Evolutionary conservation across 2,113 vertebrate genomes (phyloP).

Genomic region (Eolophus roseicapilla): DNA sequence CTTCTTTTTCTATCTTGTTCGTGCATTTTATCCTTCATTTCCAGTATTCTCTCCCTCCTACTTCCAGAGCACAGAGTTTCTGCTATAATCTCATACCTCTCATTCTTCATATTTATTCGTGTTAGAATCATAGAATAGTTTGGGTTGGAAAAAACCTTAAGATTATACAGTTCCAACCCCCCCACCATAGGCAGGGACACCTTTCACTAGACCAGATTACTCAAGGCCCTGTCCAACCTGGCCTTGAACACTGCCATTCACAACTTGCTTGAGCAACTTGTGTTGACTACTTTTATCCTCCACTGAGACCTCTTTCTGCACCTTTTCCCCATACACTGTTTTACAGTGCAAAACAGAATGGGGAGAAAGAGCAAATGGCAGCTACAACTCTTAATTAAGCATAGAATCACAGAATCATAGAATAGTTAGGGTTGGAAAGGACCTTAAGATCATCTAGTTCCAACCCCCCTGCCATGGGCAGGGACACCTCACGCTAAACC

Average conservation of each 20-base stretch:
- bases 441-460: too few species aligned
- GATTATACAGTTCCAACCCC: background rate
- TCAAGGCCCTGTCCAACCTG: background rate
- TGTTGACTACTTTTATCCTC: background rate
- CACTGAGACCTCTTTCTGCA: background rate
- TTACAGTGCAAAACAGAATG: background rate
- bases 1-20: background rate
- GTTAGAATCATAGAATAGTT: background rate
- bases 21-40: background rate
- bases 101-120: background rate
- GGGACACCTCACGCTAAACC: too few species aligned
- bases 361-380: background rate
- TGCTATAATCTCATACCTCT: background rate
- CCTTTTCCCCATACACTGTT: background rate
- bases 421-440: too few species aligned
- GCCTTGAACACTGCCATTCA: background rate
- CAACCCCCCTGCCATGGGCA: too few species aligned
- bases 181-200: background rate
- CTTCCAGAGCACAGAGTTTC: background rate
- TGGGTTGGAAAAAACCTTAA: background rate
- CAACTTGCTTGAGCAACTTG: background rate
- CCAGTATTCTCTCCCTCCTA: background rate
- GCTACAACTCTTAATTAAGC: background rate
- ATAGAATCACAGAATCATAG: too few species aligned
- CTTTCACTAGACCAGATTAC: background rate